Conservation (phyloP, 2,797 vertebrate genomes). For the Rhinatrema bivittatum region DNA sequence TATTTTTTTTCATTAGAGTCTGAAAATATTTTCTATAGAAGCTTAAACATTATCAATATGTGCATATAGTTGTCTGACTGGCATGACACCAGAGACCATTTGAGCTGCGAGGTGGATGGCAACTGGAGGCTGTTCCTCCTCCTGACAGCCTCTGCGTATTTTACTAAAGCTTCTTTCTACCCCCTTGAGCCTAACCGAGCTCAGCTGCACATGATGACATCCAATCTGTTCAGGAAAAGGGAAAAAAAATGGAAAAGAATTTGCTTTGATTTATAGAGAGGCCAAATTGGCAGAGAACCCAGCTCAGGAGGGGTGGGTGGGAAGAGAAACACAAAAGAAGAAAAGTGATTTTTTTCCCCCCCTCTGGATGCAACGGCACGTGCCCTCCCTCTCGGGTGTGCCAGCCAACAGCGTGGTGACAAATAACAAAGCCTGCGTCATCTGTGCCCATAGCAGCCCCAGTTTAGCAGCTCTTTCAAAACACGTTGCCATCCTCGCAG, state of each 20-base stretch:
- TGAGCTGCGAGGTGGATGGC: conserved; percentile 34
- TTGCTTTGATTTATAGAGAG: conserved; percentile 53
- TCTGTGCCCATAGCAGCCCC: too few species aligned
- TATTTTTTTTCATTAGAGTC: too few species aligned
- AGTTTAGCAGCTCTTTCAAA: too few species aligned
- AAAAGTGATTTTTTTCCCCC: too few species aligned
- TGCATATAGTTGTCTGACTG: too few species aligned
- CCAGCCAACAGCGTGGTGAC: conserved; percentile 42
- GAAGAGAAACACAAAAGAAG: conserved; percentile 41
- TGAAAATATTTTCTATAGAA: too few species aligned
- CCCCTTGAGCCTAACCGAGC: conserved; percentile 32
- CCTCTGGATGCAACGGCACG: conserved; percentile 44
- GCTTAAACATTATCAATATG: too few species aligned
- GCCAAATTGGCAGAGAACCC: conserved; percentile 46
- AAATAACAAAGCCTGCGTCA: conserved; percentile 27
- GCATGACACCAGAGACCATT: conserved; percentile 33
- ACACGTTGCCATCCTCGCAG: too few species aligned
- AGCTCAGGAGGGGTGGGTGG: conserved; percentile 34
- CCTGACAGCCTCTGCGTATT: conserved; percentile 39
- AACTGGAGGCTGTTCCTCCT: conserved; percentile 44
- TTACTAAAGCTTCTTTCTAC: conserved; percentile 35
- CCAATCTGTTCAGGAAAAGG: conserved; percentile 55
- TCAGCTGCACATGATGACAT: conserved; percentile 53
- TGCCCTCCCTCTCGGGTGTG: conserved; percentile 43
- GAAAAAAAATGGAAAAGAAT: conserved; percentile 45